Percentiles rank a stretch among this genome's conserved stretches.
These are phyloP conservation scores for Hecatera dysodea DNA, from an alignment of 2,888 invertebrate species.

Conservation along the genomic window DNA sequence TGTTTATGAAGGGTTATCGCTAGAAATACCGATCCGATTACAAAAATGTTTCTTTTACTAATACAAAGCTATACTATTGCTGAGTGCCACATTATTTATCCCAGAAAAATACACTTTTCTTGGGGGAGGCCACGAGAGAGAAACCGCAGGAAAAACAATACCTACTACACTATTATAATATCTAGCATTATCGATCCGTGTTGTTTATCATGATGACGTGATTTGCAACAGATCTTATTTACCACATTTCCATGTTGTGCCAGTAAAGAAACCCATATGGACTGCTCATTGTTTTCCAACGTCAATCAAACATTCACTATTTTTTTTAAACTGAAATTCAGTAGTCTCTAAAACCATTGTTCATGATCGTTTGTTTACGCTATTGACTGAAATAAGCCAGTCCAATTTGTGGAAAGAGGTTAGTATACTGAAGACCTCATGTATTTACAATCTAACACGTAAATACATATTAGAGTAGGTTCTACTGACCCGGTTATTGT, in stretches of 20 bases:
- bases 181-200: slow-evolving; percentile 1
- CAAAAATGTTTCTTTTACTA: no score
- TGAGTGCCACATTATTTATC: background rate
- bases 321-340: background rate
- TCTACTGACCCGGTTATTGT: slow-evolving; percentile 37
- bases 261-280: slow-evolving; percentile 7
- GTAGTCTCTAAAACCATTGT: background rate
- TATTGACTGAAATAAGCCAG: slow-evolving; percentile 36
- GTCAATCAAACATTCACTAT: background rate
- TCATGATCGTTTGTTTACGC: slow-evolving; percentile 23
- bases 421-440: slow-evolving; percentile 16
- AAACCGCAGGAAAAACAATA: background rate
- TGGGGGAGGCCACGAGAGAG: background rate
- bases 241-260: slow-evolving; percentile 4
- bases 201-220: slow-evolving; percentile 9
- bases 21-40: no score
- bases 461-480: slow-evolving; percentile 12
- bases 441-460: slow-evolving; percentile 4
- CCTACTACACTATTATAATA: no score
- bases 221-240: slow-evolving; percentile 13
- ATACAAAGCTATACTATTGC: no score
- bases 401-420: slow-evolving; percentile 25
- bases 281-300: background rate
- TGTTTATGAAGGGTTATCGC: background rate
- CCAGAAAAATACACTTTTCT: background rate